Base-by-base conservation (phyloP, 1,140 invertebrate species). In the Trigoniulus corallinus region DNA sequence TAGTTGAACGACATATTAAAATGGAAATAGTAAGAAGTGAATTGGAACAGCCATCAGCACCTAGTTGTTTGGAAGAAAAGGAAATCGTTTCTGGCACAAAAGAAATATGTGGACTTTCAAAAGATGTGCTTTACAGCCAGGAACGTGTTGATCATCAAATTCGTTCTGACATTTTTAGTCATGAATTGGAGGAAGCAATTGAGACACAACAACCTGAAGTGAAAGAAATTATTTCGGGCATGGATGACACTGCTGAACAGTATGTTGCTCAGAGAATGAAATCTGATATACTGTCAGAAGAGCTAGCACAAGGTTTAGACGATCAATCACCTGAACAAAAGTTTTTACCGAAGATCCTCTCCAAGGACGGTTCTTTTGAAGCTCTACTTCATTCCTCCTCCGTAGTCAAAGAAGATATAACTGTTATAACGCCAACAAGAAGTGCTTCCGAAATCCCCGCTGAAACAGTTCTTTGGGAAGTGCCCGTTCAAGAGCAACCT, bases 401-500 rank as follows among this genome's bases (percentile, higher is more conserved):
- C 7, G 7, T 7, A 7, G 29, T 7, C 7, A 34, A 34, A 34
- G 29, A 34, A 34, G 7, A 7, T 20, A 44, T 44, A 7, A 12
- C 4, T 44, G 18, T 10, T 7, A 24, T 4, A 7, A 20, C 21
- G 7, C 42, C 42, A 44, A 21, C 42, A 10, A 44, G 22, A n/a
- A 43, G 41, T 26, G 39, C 48, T 21, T 15, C 37, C 39, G 56
- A 57, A 53, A 34, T 39, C 22, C 54, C 54, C 23, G 54, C 57
- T 29, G 53, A 52, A 21, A 48, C 53, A 4, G 45, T 58, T n/a
- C 53, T 79, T 45, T 78, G 77, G 73, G 77, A 79, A 68, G 72
- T 77, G 25, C 71, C 76, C 23, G 60, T 77, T 15, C 70, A 76
- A 62, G 70, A 74, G 58, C 47, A 59, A 57, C 39, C 55, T 47